Evolutionary conservation across 1,140 invertebrate genomes (phyloP), one percentile per base, ranked within the genome.

Genomic region (Drosophila lini): DNA sequence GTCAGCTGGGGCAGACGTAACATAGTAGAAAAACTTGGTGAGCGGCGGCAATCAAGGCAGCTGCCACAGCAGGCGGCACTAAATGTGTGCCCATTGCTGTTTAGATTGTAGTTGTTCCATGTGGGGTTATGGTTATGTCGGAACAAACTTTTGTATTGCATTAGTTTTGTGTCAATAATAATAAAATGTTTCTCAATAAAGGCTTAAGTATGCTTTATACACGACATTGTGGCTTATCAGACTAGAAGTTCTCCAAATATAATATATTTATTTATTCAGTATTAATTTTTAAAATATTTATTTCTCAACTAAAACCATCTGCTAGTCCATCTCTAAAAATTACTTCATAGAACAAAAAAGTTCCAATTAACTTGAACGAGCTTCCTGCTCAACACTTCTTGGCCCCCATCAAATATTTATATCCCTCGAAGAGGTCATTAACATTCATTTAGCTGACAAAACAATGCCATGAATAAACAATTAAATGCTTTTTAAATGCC

Each of bases 391-490:
- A 41, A 67, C 61, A 52, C 67, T 38, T 34, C 47, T 40, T 38
- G 38, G 32, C 34, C 5, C 28, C 36, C 10, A 74, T 74, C 11
- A 75, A 75, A 42, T 75, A 55, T 75, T 75, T 74, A 74, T 52
- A 41, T 31, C 45, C 16, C 16, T 52, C 32, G 65, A 16, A 55
- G 36, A 65, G 74, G 82, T 78, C 68, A 81, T 69, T 84, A 78
- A 69, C 81, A 73, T 74, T 53, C 16, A 41, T 55, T 62, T 57
- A 55, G 56, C 45, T 47, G 40, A 52, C 36, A 52, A 52, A 63
- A 62, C 55, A 65, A 56, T 34, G 53, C 57, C 62, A 81, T 81
- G 80, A 78, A 78, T 84, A 73, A 79, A 76, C 59, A 79, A 79
- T 85, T 88, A 71, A 79, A 76, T 44, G 60, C 58, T 88, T 82